Evolutionary conservation across 2,797 vertebrate species (phyloP).

Genomic region (Erithacus rubecula): DNA sequence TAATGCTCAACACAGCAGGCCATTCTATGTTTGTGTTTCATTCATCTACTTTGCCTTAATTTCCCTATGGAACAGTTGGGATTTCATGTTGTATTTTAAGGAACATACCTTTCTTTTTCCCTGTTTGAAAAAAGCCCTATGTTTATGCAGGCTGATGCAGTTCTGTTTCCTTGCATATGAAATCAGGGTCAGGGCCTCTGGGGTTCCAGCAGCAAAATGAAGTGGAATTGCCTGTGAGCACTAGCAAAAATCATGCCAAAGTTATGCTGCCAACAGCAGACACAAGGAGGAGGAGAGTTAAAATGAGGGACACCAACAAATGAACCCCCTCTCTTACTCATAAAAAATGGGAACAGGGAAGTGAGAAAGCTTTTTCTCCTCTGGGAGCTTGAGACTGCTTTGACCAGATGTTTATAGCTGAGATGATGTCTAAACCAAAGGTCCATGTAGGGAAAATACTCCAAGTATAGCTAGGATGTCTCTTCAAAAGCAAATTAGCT

Average conservation of each 20-base stretch:
- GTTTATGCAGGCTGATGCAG: background rate
- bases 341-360: background rate
- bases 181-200: background rate
- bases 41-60: slow-evolving; percentile 30
- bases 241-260: background rate
- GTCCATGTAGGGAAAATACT: background rate
- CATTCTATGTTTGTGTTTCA: background rate
- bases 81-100: background rate
- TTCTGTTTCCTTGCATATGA: background rate
- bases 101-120: background rate
- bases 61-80: slow-evolving; percentile 1
- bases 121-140: background rate
- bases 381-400: background rate
- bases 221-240: background rate
- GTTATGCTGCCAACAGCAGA: background rate
- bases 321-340: background rate
- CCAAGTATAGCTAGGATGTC: background rate
- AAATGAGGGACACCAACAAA: background rate
- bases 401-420: background rate
- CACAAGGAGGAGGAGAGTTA: background rate
- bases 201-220: background rate
- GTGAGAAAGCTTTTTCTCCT: background rate
- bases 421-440: background rate
- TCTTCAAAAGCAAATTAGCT: background rate
- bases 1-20: background rate